Evolutionary conservation across 2,888 invertebrate genomes (phyloP).

Genomic region (Latrodectus elegans): DNA sequence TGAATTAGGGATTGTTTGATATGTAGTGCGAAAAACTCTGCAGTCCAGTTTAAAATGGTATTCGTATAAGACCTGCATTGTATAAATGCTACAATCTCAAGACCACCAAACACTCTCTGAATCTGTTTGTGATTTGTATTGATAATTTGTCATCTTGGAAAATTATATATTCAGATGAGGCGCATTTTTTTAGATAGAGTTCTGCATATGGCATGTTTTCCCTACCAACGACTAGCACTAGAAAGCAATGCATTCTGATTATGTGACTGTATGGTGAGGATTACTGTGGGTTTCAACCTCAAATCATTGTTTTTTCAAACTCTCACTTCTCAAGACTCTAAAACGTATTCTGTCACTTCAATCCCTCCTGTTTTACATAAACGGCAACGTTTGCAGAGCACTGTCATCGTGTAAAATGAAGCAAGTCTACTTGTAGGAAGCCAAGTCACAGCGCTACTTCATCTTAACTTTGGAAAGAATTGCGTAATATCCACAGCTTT

Average conservation of each 20-base stretch:
- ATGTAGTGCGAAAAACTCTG: constrained; percentile 9
- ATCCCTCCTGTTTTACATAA: neutral
- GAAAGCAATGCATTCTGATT: constrained; percentile 2
- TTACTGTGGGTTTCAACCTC: neutral
- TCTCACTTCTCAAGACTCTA: neutral
- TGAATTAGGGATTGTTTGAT: neutral
- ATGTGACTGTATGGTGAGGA: neutral
- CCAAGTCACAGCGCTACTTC: neutral
- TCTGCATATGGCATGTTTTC: neutral
- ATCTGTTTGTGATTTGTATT: neutral
- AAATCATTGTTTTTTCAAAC: neutral
- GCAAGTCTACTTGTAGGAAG: too few relatives aligned
- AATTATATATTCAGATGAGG: too few relatives aligned
- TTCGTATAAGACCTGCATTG: neutral
- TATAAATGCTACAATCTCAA: neutral
- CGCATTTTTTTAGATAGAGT: too few relatives aligned
- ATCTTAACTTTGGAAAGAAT: neutral
- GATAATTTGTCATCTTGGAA: too few relatives aligned
- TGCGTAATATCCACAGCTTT: neutral
- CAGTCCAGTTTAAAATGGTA: constrained; percentile 10
- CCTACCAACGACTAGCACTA: neutral
- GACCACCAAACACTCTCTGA: neutral
- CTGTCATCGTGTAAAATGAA: neutral
- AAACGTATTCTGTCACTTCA: neutral
- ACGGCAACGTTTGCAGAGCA: constrained; percentile 1